phyloP scores from a whole-genome alignment of 2,113 vertebrate species.

The Sigmodon hispidus region DNA sequence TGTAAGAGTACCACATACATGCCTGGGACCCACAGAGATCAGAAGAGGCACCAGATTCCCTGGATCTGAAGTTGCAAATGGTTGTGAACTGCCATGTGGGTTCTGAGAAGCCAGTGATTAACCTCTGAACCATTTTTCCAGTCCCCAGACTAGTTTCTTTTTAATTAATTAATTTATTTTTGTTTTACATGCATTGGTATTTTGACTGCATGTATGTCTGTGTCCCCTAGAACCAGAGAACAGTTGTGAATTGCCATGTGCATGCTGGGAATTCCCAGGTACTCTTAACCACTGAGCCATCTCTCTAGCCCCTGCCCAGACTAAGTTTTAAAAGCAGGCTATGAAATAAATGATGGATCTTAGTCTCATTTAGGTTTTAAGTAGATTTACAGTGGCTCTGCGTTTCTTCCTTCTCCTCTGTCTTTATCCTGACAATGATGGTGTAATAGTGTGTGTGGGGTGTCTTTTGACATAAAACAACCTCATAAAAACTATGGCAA shows the following conservation, averaged over 20 bases:
- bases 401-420: neutral
- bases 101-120: neutral
- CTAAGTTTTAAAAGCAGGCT: slow-evolving; percentile 29
- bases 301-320: neutral
- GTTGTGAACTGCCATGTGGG: neutral
- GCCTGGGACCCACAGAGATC: neutral
- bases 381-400: neutral
- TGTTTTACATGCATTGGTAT: neutral
- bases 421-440: neutral
- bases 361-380: neutral
- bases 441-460: no score
- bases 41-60: neutral
- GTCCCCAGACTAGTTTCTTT: neutral
- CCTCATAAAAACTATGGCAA: neutral
- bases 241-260: neutral
- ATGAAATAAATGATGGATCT: neutral
- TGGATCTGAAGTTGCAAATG: neutral
- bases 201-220: neutral
- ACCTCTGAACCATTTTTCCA: neutral
- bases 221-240: neutral
- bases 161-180: neutral
- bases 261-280: neutral
- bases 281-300: neutral
- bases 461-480: neutral
- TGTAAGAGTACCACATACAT: neutral